phyloP scores from a whole-genome alignment of 2,113 vertebrate genomes.

The Coryphaenoides rupestris region DNA sequence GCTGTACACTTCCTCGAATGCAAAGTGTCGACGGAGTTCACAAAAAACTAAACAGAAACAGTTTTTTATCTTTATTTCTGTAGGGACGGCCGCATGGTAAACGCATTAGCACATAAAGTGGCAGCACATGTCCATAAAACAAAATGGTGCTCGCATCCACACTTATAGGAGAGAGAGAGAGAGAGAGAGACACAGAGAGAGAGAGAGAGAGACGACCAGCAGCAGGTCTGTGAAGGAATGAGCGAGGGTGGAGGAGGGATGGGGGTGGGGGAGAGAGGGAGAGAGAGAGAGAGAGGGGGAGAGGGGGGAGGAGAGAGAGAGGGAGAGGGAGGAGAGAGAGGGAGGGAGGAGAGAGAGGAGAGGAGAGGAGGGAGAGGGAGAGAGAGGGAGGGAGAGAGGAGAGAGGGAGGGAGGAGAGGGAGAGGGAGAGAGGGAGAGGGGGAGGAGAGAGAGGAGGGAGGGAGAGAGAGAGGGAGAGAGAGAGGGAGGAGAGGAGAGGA shows the following conservation, averaged over 20 bases:
- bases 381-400: neutral
- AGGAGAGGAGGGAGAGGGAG: neutral
- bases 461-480: neutral
- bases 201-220: neutral
- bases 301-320: neutral
- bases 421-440: neutral
- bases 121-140: constrained; percentile 55
- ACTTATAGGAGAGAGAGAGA: constrained; percentile 16
- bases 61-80: too few species aligned
- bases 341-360: neutral
- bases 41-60: too few species aligned
- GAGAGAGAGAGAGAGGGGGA: neutral
- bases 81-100: constrained; percentile 43
- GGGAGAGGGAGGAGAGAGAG: neutral
- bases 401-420: neutral
- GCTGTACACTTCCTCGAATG: constrained; percentile 1
- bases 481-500: neutral
- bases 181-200: too few species aligned
- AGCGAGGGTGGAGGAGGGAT: neutral
- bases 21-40: too few species aligned
- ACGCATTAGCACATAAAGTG: constrained; percentile 50
- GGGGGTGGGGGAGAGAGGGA: neutral
- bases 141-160: constrained; percentile 12
- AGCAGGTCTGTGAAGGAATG: neutral
- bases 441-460: neutral